A percentile compares a stretch with the other conserved stretches of the same genome.
These are phyloP conservation scores for Picathartes gymnocephalus DNA, from an alignment of 2,113 vertebrate species.

Conservation along the genomic window DNA sequence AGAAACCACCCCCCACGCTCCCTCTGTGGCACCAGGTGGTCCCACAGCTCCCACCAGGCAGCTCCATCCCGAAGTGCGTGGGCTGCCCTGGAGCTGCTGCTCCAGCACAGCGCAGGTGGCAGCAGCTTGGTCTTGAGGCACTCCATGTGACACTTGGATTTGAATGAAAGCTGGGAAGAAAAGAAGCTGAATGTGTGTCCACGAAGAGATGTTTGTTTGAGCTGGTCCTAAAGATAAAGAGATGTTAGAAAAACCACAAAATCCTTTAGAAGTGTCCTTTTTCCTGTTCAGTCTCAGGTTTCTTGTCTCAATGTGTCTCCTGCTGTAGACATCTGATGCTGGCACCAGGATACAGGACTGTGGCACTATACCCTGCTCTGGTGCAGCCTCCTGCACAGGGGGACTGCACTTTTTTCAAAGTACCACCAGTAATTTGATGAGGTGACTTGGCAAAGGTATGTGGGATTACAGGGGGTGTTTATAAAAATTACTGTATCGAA, in stretches of 20 bases:
- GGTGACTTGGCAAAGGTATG: too few species aligned
- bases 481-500: background rate
- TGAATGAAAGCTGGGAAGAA: background rate
- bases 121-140: background rate
- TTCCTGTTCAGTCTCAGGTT: background rate
- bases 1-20: background rate
- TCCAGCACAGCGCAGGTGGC: background rate
- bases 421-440: background rate
- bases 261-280: background rate
- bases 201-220: background rate
- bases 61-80: fast-evolving
- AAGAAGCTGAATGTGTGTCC: background rate
- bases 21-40: background rate
- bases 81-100: background rate
- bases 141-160: background rate
- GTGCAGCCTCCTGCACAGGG: background rate
- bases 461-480: background rate
- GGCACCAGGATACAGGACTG: background rate
- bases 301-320: background rate
- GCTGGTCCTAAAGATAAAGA: background rate
- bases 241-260: background rate
- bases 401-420: background rate
- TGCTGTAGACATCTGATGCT: background rate
- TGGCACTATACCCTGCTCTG: background rate
- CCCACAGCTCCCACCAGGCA: background rate